Evolutionary conservation across 2,797 vertebrate species (phyloP).

Genomic region (Petrocephalus sullivani): DNA sequence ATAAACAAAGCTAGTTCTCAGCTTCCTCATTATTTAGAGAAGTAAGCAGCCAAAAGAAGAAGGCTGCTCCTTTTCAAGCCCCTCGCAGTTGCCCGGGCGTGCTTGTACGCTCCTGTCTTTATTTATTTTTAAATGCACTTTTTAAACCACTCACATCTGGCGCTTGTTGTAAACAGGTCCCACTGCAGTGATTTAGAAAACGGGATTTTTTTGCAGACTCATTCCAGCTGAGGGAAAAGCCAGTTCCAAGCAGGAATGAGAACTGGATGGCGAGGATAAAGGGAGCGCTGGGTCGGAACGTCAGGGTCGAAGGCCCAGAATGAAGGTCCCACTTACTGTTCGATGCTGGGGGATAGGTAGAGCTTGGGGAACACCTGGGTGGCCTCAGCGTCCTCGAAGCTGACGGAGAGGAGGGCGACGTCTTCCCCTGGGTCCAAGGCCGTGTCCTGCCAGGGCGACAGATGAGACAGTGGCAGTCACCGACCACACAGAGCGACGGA

Average conservation of each 20-base stretch:
- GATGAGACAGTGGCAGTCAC: not conserved
- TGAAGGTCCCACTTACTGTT: constrained; percentile 76
- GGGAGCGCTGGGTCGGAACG: too few species aligned
- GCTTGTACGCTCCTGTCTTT: constrained; percentile 20
- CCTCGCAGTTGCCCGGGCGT: constrained; percentile 39
- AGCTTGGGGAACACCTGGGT: constrained; percentile 94
- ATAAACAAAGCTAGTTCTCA: constrained; percentile 23
- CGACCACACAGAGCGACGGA: constrained; percentile 24
- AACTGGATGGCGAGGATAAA: not conserved
- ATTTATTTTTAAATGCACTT: constrained; percentile 8
- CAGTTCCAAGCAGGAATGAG: not conserved
- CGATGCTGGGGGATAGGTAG: constrained; percentile 91
- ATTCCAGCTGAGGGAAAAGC: not conserved
- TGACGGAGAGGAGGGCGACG: constrained; percentile 90
- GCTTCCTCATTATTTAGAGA: constrained; percentile 36
- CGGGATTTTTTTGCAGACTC: not conserved
- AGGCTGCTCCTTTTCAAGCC: constrained; percentile 36
- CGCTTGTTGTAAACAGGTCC: not conserved
- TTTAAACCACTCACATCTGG: not conserved
- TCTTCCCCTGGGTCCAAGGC: constrained; percentile 96
- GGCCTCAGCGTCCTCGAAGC: constrained; percentile 93
- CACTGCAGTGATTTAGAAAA: not conserved
- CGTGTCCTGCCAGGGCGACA: constrained; percentile 68
- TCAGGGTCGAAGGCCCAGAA: not conserved
- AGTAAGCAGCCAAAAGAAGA: constrained; percentile 38